A percentile compares a stretch with the other conserved stretches of the same genome.
phyloP scores from a whole-genome alignment of 1,140 invertebrate genomes.

The Physella acuta region DNA sequence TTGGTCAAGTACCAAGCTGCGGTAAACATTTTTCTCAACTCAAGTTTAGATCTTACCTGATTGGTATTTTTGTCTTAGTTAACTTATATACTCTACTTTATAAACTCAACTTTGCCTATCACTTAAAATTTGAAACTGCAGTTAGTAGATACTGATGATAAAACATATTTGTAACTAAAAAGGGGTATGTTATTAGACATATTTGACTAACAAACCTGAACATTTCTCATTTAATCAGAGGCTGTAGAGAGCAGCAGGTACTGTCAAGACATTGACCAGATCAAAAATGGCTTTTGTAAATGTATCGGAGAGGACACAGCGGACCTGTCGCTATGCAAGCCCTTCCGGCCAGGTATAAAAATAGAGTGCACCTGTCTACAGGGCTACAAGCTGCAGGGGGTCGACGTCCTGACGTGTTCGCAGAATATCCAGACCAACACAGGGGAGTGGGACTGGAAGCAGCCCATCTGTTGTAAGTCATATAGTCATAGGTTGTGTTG shows the following conservation, averaged over 20 bases:
- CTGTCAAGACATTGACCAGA: slow-evolving; percentile 28
- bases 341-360: slow-evolving; percentile 31
- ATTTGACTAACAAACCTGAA: no score
- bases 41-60: no score
- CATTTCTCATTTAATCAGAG: no score
- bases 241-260: no score
- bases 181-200: no score
- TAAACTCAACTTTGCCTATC: no score
- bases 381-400: slow-evolving; percentile 32
- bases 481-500: slow-evolving; percentile 4
- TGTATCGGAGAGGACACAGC: slow-evolving; percentile 29
- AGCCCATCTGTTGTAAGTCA: slow-evolving; percentile 9
- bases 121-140: no score
- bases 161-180: no score
- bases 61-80: no score
- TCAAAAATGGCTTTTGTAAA: slow-evolving; percentile 35
- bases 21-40: slow-evolving; percentile 24
- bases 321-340: slow-evolving; percentile 32
- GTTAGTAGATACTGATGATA: no score
- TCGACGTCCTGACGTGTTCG: slow-evolving; percentile 6
- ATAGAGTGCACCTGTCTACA: slow-evolving; percentile 41
- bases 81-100: no score
- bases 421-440: slow-evolving; percentile 14
- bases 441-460: slow-evolving; percentile 16
- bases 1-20: slow-evolving; percentile 35